These are phyloP conservation scores for Tinamus major DNA, from an alignment of 2,797 vertebrate genomes.

Conservation along the genomic window DNA sequence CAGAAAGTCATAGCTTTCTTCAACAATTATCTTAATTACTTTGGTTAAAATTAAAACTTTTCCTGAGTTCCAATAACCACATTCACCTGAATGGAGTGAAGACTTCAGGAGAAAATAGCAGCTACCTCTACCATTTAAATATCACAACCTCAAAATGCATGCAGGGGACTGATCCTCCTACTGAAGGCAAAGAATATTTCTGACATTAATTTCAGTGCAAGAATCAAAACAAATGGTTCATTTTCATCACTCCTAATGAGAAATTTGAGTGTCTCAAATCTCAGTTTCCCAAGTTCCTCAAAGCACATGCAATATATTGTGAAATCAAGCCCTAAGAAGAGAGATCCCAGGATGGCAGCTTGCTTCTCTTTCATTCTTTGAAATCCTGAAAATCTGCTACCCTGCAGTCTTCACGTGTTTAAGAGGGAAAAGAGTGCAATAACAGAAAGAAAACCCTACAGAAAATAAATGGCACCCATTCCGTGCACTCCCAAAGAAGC, in stretches of 20 bases:
- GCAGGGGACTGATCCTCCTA: neutral
- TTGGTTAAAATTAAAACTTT: neutral
- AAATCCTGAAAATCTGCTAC: neutral
- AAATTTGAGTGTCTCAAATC: neutral
- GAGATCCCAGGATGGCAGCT: neutral
- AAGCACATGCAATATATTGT: neutral
- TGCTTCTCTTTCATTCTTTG: neutral
- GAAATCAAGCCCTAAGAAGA: neutral
- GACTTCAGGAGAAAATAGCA: neutral
- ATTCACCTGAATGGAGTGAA: neutral
- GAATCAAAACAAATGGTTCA: neutral
- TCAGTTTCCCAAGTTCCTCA: neutral
- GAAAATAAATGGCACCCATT: neutral
- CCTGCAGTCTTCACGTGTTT: neutral
- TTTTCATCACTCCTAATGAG: neutral
- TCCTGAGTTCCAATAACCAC: neutral
- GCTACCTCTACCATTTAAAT: neutral
- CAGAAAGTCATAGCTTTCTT: neutral
- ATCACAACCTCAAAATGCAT: neutral
- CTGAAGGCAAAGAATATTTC: neutral
- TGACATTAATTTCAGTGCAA: neutral
- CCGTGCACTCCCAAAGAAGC: neutral
- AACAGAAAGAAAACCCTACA: neutral
- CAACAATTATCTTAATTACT: conserved; percentile 2
- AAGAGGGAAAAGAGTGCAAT: neutral